Conservation (phyloP, 1,140 invertebrate genomes). For the Drosophila lowei region DNA sequence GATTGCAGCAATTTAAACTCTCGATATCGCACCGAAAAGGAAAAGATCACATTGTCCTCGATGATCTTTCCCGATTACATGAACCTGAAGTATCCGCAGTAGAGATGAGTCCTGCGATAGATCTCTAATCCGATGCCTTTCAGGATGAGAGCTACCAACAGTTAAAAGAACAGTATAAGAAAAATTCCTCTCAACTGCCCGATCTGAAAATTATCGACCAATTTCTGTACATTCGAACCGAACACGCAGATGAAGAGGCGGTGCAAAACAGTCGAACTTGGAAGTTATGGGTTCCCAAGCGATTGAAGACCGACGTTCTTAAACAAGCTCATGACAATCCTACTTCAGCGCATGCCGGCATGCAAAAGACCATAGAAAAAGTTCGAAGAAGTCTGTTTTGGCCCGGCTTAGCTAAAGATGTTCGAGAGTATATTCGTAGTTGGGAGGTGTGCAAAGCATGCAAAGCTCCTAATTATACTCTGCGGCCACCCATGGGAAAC, state of each 20-base stretch:
- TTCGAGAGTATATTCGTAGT: conserved; percentile 12
- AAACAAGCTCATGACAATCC: too few species aligned
- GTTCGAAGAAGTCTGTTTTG: conserved; percentile 22
- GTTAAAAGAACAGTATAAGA: background rate
- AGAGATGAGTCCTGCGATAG: too few species aligned
- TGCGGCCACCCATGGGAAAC: conserved; percentile 26
- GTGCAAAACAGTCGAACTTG: too few species aligned
- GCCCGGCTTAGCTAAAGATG: conserved; percentile 15
- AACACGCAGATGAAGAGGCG: too few species aligned
- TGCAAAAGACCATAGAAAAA: conserved; percentile 23
- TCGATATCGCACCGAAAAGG: too few species aligned
- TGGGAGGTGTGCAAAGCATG: conserved; percentile 22
- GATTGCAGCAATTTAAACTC: background rate
- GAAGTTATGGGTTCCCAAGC: background rate
- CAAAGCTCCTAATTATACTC: conserved; percentile 24
- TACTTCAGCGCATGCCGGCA: conserved; percentile 22
- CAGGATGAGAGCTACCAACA: too few species aligned
- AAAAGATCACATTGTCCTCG: conserved; percentile 61
- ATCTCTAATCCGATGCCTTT: too few species aligned
- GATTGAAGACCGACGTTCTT: background rate
- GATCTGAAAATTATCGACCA: too few species aligned
- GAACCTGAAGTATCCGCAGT: background rate
- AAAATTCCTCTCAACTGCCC: background rate
- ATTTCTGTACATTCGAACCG: too few species aligned
- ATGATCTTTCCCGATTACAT: conserved; percentile 16